Conservation (phyloP, 2,113 vertebrate genomes). For the Semicossyphus pulcher region DNA sequence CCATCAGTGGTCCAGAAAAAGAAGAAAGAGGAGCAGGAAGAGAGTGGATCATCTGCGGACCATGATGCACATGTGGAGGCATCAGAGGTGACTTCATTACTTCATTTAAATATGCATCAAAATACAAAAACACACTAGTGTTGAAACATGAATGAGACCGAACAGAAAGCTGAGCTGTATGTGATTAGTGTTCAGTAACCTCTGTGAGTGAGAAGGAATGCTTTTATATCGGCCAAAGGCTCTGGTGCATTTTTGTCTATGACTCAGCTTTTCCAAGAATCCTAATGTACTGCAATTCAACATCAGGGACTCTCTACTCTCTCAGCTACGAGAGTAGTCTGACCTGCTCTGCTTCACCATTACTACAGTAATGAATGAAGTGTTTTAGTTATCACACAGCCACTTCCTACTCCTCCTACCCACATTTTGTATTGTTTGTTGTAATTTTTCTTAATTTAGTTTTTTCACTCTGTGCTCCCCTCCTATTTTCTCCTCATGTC, state of each 20-base stretch:
- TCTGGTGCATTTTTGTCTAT: constrained; percentile 12
- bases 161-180: constrained; percentile 16
- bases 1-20: constrained; percentile 25
- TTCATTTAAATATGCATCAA: constrained; percentile 3
- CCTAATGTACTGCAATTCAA: constrained; percentile 48
- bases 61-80: constrained; percentile 15
- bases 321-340: constrained; percentile 28
- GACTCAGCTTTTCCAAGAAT: constrained; percentile 56
- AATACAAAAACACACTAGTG: too few species aligned
- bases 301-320: constrained; percentile 29
- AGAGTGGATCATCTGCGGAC: constrained; percentile 15
- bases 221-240: constrained; percentile 37
- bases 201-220: constrained; percentile 29
- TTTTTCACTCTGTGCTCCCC: not conserved
- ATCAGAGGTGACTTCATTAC: constrained; percentile 57
- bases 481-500: not conserved
- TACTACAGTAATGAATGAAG: constrained; percentile 59
- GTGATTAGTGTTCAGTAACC: constrained; percentile 12
- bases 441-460: not conserved
- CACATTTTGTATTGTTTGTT: not conserved
- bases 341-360: constrained; percentile 16
- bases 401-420: not conserved
- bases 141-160: constrained; percentile 7
- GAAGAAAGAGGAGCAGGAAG: constrained; percentile 35
- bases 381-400: constrained; percentile 19